These are phyloP conservation scores for Ceyx cyanopectus DNA, from an alignment of 2,113 vertebrate genomes.

Conservation along the genomic window DNA sequence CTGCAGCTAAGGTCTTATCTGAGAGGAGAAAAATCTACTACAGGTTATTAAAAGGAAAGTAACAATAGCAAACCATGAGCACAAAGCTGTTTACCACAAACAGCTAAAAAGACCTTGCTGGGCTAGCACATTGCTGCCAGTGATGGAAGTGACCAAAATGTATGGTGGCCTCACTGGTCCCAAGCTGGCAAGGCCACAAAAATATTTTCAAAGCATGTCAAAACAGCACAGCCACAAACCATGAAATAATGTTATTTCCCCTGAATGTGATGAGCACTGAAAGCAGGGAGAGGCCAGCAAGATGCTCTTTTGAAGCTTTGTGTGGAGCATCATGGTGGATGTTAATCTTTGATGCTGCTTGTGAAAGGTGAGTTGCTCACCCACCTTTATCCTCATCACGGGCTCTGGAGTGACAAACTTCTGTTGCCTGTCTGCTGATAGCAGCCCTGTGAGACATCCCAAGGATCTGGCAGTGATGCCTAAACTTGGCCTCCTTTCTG, in stretches of 20 bases:
- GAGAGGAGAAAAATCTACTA: constrained; percentile 12
- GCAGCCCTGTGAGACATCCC: not conserved
- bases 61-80: not conserved
- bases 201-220: not conserved
- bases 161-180: rapidly evolving
- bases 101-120: rapidly evolving
- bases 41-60: constrained; percentile 22
- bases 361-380: not conserved
- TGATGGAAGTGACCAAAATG: not conserved
- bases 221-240: rapidly evolving
- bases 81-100: not conserved
- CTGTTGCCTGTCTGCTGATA: not conserved
- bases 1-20: not conserved
- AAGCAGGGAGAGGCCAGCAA: not conserved
- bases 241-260: not conserved
- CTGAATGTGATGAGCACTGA: rapidly evolving
- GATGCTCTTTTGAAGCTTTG: not conserved
- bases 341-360: not conserved
- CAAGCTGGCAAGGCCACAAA: not conserved
- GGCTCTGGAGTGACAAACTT: not conserved
- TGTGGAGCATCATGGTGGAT: rapidly evolving
- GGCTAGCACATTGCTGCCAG: not conserved
- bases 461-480: not conserved
- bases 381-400: not conserved
- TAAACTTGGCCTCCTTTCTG: not conserved